Evolutionary conservation across 2,888 invertebrate genomes (phyloP).

Genomic region (Andrena bicolor): DNA sequence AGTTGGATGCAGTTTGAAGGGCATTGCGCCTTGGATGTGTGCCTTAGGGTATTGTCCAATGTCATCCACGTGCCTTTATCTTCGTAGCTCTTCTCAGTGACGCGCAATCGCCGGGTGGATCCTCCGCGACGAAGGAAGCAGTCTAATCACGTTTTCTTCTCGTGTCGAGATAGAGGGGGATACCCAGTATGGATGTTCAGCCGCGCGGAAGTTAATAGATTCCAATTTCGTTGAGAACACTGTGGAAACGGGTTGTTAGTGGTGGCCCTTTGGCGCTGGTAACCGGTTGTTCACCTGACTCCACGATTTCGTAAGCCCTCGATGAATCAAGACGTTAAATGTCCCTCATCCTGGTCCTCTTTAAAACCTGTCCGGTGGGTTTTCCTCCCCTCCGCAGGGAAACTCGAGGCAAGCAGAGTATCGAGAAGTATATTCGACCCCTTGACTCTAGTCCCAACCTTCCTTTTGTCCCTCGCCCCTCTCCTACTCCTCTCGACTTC

Average conservation of each 20-base stretch:
- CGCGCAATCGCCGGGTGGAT: neutral
- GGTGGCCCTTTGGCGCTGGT: neutral
- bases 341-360: slow-evolving; percentile 63
- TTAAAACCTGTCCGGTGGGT: slow-evolving; percentile 78
- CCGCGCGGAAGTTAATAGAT: neutral
- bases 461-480: slow-evolving; percentile 20
- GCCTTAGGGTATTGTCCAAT: neutral
- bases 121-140: neutral
- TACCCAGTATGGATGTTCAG: neutral
- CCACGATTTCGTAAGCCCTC: slow-evolving; percentile 45
- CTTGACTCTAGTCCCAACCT: slow-evolving; percentile 9
- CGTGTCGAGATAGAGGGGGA: no score
- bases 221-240: no score
- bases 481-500: neutral
- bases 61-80: slow-evolving; percentile 7
- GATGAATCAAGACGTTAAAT: slow-evolving; percentile 63
- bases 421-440: slow-evolving; percentile 40
- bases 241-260: neutral
- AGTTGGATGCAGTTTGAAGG: no score
- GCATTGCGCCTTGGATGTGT: neutral
- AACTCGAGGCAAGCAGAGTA: slow-evolving; percentile 48
- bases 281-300: slow-evolving; percentile 23
- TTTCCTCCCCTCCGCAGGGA: slow-evolving; percentile 61
- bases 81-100: neutral
- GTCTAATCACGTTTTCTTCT: neutral